phyloP scores from a whole-genome alignment of 2,113 vertebrate species.

The human region GRCh38 chr6:124457501-124458000 shows the following conservation, averaged over 20 bases:
- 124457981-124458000: constrained; percentile 24
- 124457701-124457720: not conserved
- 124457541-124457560: not conserved
- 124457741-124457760: not conserved
- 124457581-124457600: not conserved
- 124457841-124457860: not conserved
- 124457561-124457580: not conserved
- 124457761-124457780: not conserved
- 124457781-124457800: not conserved
- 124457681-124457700: not conserved
- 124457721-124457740: not conserved
- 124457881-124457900: not conserved
- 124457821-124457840: not conserved
- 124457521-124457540: not conserved
- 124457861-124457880: not conserved
- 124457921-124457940: not conserved
- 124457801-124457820: not conserved
- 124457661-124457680: not conserved
- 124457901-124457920: not conserved
- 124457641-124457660: not conserved
- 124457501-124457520: not conserved
- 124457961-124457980: not conserved
- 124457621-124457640: not conserved
- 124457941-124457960: constrained; percentile 26
- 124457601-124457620: not conserved